A percentile compares a stretch with the other conserved stretches of the same genome.
phyloP scores from a whole-genome alignment of 2,113 vertebrate species.

The Elaphurus davidianus region DNA sequence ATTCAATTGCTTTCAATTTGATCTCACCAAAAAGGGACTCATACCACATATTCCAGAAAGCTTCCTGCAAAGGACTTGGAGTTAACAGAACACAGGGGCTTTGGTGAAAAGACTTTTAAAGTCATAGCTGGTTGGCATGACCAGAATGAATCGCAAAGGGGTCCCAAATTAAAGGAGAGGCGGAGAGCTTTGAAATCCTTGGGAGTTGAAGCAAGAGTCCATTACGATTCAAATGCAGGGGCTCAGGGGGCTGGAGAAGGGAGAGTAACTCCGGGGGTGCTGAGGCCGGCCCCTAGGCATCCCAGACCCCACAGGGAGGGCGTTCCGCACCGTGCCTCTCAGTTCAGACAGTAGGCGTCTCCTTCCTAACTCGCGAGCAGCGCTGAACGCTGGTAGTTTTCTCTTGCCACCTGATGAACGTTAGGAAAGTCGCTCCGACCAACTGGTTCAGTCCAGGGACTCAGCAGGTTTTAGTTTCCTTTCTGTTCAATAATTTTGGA shows the following conservation, averaged over 20 bases:
- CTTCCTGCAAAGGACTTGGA: neutral
- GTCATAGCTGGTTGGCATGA: neutral
- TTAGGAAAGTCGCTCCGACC: neutral
- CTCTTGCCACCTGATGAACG: slow-evolving; percentile 23
- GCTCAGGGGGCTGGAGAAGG: neutral
- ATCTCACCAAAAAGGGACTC: neutral
- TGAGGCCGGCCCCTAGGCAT: neutral
- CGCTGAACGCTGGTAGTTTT: neutral
- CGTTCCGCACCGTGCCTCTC: neutral
- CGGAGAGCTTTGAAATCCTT: neutral
- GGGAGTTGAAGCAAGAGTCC: neutral
- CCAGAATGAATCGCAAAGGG: neutral
- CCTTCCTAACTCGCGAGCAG: neutral
- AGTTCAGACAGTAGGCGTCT: neutral
- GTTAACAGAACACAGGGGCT: neutral
- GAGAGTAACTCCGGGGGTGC: neutral
- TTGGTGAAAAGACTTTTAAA: neutral
- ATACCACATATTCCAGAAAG: neutral
- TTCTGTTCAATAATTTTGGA: neutral
- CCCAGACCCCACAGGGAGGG: neutral
- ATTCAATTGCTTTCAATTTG: neutral
- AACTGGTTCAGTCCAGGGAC: neutral
- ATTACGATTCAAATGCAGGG: neutral
- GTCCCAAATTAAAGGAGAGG: neutral
- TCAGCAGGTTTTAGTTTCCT: neutral